Conservation (phyloP, 2,113 vertebrate genomes). For the Elgaria multicarinata region DNA sequence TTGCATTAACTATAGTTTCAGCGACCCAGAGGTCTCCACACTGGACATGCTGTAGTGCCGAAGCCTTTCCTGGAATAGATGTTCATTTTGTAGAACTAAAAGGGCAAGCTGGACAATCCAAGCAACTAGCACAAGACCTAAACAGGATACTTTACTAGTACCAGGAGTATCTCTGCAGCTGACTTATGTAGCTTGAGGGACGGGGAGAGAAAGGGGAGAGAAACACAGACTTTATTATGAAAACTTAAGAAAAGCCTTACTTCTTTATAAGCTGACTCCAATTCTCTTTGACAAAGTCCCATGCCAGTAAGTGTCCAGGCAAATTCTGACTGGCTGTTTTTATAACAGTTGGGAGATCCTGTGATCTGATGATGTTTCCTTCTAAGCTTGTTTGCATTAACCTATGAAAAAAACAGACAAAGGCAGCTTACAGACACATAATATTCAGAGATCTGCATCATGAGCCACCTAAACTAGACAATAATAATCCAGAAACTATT, state of each 20-base stretch:
- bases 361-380: slow-evolving; percentile 82
- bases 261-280: slow-evolving; percentile 89
- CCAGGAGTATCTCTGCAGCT: neutral
- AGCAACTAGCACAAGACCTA: neutral
- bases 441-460: neutral
- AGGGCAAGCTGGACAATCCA: neutral
- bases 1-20: neutral
- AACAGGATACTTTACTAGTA: neutral
- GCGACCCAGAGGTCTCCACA: neutral
- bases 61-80: neutral
- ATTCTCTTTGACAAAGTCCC: slow-evolving; percentile 96
- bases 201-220: no score
- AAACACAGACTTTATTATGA: neutral
- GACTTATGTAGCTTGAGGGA: neutral
- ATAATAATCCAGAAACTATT: neutral
- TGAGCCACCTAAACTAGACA: neutral
- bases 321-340: slow-evolving; percentile 78
- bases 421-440: neutral
- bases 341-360: slow-evolving; percentile 87
- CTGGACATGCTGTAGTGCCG: neutral
- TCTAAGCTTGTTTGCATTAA: slow-evolving; percentile 83
- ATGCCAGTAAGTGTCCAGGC: slow-evolving; percentile 86
- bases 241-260: slow-evolving; percentile 76
- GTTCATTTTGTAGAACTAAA: neutral
- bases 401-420: slow-evolving; percentile 74